A percentile compares a stretch with the other conserved stretches of the same genome.
Conservation (phyloP, 2,888 invertebrate genomes). For the Schizaphis graminum region DNA sequence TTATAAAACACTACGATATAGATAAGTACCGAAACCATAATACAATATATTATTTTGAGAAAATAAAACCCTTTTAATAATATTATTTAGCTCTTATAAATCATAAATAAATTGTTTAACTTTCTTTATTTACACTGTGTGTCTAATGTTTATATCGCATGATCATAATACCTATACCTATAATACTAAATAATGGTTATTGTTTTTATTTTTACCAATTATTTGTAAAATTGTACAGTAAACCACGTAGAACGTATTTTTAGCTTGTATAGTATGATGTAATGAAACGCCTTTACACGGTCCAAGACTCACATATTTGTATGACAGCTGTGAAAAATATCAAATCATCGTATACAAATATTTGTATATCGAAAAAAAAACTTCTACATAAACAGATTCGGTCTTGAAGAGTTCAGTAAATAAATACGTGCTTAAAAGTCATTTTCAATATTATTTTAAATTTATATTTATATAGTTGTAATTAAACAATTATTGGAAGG, state of each 20-base stretch:
- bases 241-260: background rate
- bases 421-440: background rate
- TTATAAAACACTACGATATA: background rate
- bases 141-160: background rate
- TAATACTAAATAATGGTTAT: background rate
- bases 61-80: background rate
- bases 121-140: background rate
- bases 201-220: background rate
- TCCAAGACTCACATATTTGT: background rate
- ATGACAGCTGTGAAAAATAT: background rate
- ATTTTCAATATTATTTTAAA: background rate
- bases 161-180: background rate
- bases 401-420: background rate
- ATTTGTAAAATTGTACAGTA: background rate
- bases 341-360: background rate
- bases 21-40: background rate
- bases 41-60: background rate
- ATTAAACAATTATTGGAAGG: background rate
- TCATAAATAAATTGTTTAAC: background rate
- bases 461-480: background rate
- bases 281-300: background rate
- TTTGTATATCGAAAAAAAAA: background rate
- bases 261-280: no score
- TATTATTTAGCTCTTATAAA: background rate
- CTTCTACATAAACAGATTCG: background rate